Conservation (phyloP, 2,113 vertebrate species). For the Cygnus buccinator region DNA sequence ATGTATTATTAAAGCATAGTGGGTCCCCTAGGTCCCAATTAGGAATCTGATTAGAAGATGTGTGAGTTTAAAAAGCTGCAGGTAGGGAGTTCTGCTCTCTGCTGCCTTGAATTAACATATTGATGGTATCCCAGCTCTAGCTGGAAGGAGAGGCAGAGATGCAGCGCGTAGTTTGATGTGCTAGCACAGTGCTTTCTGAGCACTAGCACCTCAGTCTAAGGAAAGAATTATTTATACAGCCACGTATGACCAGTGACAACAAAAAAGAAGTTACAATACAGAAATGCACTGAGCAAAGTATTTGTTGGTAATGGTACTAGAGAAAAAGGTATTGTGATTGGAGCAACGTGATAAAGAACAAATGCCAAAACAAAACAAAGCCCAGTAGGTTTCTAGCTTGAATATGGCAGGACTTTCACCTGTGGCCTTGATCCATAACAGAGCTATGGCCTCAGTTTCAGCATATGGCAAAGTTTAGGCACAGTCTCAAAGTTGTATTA, state of each 20-base stretch:
- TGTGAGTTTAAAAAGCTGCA: conserved; percentile 64
- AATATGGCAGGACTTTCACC: neutral
- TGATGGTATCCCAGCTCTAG: conserved; percentile 44
- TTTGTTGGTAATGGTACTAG: neutral
- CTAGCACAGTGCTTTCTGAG: neutral
- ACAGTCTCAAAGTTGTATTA: neutral
- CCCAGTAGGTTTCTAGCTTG: neutral
- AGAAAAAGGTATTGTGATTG: neutral
- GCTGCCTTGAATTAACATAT: conserved; percentile 57
- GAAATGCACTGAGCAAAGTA: neutral
- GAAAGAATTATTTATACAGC: neutral
- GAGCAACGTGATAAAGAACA: neutral
- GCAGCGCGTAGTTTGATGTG: neutral
- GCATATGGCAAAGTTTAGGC: neutral
- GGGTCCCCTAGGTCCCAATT: conserved; percentile 75
- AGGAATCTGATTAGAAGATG: conserved; percentile 69
- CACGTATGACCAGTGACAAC: neutral
- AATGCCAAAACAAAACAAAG: neutral
- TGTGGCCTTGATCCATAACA: neutral
- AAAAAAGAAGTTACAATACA: neutral
- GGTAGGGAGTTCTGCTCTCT: conserved; percentile 56
- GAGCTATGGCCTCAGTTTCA: neutral
- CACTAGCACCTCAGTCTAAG: neutral
- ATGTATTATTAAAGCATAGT: conserved; percentile 77
- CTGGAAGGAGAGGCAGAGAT: conserved; percentile 1